Base-by-base conservation (phyloP, 2,113 vertebrate species). In the Siniperca chuatsi region DNA sequence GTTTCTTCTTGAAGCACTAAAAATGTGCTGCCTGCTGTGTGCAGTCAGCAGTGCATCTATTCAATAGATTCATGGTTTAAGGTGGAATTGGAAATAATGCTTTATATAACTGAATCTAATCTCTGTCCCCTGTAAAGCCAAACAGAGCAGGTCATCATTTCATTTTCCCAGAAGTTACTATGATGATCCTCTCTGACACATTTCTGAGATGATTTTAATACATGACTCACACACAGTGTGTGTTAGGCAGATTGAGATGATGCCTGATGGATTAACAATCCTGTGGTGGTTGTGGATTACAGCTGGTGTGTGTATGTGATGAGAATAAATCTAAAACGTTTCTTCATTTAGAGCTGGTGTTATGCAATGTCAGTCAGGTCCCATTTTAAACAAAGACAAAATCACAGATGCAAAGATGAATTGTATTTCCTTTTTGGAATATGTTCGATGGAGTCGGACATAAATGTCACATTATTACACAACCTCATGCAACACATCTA, bases 181-280 rank as follows among this genome's bases (percentile, higher is more conserved):
- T 0, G 44, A 75, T 72, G 60, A 77, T 81, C 73, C 80, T 79
- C 82, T 55, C n/a, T 8, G 70, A 84, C 89, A 89, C 83, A 82
- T 87, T 86, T 84, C 71, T 58, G 79, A 37, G 68, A 89, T 78
- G 81, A 79, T 87, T 84, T 89, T 78, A 80, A 90, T 80, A 79
- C 70, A 48, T 35, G 55, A 67, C 61, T 62, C 73, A 60, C 64
- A 58, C 48, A 72, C 37, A 33, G 46, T 16, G 55, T 57, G 44
- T 61, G 81, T 75, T 15, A 15, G 64, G 77, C 76, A 86, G 90
- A 88, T 87, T 90, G 91, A 80, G 69, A 90, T 78, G 84, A 90
- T 79, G 81, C 44, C 35, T 40, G 75, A 23, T 54, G 85, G 92
- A 87, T 89, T 89, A 85, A 58, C 73, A 66, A 44, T 79, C 72